Evolutionary conservation across 2,888 invertebrate genomes (phyloP).

Genomic region (Acleris sparsana): DNA sequence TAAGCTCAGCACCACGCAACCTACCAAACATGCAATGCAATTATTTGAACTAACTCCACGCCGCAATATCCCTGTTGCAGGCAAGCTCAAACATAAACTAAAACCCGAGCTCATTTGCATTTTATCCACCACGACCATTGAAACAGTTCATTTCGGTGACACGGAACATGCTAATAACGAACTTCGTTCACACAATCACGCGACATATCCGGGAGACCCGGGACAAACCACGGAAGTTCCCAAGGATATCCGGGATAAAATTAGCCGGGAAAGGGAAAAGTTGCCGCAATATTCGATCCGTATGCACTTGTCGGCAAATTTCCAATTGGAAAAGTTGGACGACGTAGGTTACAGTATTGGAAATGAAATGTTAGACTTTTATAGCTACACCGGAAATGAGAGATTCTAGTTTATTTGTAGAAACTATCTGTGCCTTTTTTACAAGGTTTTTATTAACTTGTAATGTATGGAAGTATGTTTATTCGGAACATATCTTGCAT

Average conservation of each 20-base stretch:
- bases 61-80: not conserved
- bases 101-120: not conserved
- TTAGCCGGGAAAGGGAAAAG: slow-evolving; percentile 4
- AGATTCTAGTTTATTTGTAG: not conserved
- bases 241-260: slow-evolving; percentile 23
- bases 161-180: slow-evolving; percentile 14
- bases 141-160: slow-evolving; percentile 5
- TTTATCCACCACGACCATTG: not conserved
- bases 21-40: not conserved
- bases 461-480: too few relatives aligned
- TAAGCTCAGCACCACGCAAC: too few relatives aligned
- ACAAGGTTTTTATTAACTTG: too few relatives aligned
- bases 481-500: too few relatives aligned
- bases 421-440: not conserved
- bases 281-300: slow-evolving; percentile 44
- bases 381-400: not conserved
- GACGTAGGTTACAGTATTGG: slow-evolving; percentile 3
- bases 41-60: not conserved
- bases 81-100: not conserved
- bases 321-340: slow-evolving; percentile 51
- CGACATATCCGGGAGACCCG: slow-evolving; percentile 1
- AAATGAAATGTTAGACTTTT: not conserved
- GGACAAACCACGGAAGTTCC: slow-evolving; percentile 39
- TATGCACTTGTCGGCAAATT: slow-evolving; percentile 44
- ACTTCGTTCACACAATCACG: slow-evolving; percentile 1